Evolutionary conservation across 2,797 vertebrate species (phyloP), one percentile per base, ranked within the genome.

Genomic region (Hybognathus amarus): DNA sequence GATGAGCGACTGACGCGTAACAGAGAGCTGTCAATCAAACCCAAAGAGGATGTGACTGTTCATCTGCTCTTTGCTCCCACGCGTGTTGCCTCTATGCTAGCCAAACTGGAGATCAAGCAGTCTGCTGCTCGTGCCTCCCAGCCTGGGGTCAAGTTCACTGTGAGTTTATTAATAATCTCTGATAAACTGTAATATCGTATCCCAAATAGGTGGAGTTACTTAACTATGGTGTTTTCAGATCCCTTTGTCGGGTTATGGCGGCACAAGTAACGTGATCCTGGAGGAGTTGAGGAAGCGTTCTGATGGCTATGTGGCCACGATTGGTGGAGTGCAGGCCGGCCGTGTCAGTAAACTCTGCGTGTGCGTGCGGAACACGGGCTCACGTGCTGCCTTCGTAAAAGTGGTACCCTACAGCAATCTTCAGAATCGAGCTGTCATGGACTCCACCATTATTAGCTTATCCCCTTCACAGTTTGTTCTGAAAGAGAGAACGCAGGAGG

Each of bases 41-140:
- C 98, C 68, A 95, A 91, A 88, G 97, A 99, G 79, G 98, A 99
- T 5, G 89, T 94, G n/a, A 89, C 92, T 0, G 91, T 99, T 83
- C 97, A 95, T 83, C 88, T 99, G 82, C 94, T 96, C 45, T 99
- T 97, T 78, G 92, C 97, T 73, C 98, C 98, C 61, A 97, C 97
- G 76, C 94, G 96, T 27, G 92, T 98, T 83, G 96, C 97, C 45
- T 97, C 94, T 91, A 98, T 96, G 96, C 92, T 97, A 91, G 97
- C 98, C 86, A 99, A 98, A 87, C 93, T 99, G 86, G 98, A 99
- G 93, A 99, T 99, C 89, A 99, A 99, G 88, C 97, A 98, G 85
- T 96, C 97, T 85, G 96, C 96, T 67, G 92, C 95, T 80, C 94
- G 86, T 7, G 92, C 95, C 40, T 94, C 94, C 76, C 96, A 96